Conservation (phyloP, 35 echinoderm and acorn worm species). For the Chiridota heheva region DNA sequence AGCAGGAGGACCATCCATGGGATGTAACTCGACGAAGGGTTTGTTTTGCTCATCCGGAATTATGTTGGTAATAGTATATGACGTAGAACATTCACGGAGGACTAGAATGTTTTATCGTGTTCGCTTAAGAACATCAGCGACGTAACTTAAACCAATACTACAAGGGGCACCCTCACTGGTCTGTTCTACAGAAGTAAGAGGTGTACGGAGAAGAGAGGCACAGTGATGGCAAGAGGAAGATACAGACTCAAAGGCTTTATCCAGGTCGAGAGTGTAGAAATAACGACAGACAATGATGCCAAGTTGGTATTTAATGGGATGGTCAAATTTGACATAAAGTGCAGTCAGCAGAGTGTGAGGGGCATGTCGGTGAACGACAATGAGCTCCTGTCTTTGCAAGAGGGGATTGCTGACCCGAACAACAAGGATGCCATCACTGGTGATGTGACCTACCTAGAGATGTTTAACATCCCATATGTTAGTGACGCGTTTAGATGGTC, state of each 20-base stretch:
- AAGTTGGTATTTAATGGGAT: constrained; percentile 57
- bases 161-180: constrained; percentile 30
- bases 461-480: constrained; percentile 70
- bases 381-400: constrained; percentile 38
- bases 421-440: constrained; percentile 63
- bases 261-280: constrained; percentile 56
- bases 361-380: constrained; percentile 54
- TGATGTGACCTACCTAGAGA: constrained; percentile 39
- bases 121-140: constrained; percentile 67
- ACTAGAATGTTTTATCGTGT: constrained; percentile 64
- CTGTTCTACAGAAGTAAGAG: constrained; percentile 16
- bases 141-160: constrained; percentile 50
- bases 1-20: constrained; percentile 57
- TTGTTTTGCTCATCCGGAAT: constrained; percentile 44
- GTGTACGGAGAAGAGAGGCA: constrained; percentile 36
- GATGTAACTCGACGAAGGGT: constrained; percentile 37
- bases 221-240: constrained; percentile 44
- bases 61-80: not conserved
- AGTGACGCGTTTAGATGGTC: constrained; percentile 51
- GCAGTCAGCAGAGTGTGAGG: constrained; percentile 57
- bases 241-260: constrained; percentile 41
- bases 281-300: constrained; percentile 15
- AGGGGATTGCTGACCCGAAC: constrained; percentile 19
- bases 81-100: constrained; percentile 41
- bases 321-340: constrained; percentile 52